Conservation (phyloP, 2,797 vertebrate genomes). For the Oceanodroma leucorhoa region DNA sequence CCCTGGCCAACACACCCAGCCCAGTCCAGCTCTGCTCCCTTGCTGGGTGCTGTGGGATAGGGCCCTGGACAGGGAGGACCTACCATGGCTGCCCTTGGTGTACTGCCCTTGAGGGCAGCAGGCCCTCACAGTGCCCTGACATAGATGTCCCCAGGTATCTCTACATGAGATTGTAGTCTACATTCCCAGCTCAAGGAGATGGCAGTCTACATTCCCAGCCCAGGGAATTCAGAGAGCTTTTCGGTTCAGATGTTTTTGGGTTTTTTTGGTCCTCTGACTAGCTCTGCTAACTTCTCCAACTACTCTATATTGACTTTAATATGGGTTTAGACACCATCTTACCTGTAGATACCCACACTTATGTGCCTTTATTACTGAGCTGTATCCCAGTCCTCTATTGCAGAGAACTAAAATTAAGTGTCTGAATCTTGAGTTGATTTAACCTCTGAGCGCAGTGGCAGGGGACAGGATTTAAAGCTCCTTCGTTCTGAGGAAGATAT, state of each 20-base stretch:
- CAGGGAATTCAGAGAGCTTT: not conserved
- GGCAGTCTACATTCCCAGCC: not conserved
- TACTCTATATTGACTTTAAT: not conserved
- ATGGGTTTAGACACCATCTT: not conserved
- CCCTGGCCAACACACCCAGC: fast-evolving
- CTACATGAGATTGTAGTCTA: not conserved
- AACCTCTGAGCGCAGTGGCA: not conserved
- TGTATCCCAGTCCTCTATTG: not conserved
- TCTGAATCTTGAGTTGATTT: not conserved
- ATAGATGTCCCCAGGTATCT: not conserved
- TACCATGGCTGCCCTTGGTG: not conserved
- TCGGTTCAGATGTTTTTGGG: not conserved
- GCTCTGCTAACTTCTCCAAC: not conserved
- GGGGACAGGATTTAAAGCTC: not conserved
- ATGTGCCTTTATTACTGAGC: not conserved
- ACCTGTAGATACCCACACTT: not conserved
- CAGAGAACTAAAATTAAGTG: not conserved
- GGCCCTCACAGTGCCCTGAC: not conserved
- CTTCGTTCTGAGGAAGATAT: not conserved
- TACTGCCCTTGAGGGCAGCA: not conserved
- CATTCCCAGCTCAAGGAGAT: not conserved
- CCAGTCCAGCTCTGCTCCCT: not conserved
- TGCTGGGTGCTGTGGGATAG: not conserved
- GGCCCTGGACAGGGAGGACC: not conserved
- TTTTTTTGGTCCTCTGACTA: not conserved